These are phyloP conservation scores for Paratrypauchen microcephalus DNA, from an alignment of 2,797 vertebrate genomes.

Conservation along the genomic window DNA sequence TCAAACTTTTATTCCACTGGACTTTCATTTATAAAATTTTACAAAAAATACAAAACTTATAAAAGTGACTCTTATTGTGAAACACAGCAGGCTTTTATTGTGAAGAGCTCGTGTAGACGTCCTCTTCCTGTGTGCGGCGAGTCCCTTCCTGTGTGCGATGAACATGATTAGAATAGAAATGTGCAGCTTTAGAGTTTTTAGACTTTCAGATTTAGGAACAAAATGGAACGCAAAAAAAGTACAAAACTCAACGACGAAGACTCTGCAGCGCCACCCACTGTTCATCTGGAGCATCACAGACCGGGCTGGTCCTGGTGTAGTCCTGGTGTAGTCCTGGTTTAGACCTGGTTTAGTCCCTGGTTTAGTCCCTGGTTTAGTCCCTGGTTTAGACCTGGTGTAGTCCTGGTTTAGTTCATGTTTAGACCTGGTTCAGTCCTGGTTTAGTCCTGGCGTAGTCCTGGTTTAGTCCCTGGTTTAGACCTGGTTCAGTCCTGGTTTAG, in stretches of 20 bases:
- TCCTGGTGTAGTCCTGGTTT: no score
- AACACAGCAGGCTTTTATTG: neutral
- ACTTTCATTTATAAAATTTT: slow-evolving; percentile 1
- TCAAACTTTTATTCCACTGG: neutral
- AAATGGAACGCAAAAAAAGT: neutral
- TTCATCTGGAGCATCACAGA: neutral
- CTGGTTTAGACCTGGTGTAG: no score
- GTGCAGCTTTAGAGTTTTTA: neutral
- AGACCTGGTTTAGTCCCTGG: no score
- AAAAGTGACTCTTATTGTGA: neutral
- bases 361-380: no score
- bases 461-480: no score
- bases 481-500: neutral
- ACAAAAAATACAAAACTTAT: slow-evolving; percentile 3
- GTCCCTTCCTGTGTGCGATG: neutral
- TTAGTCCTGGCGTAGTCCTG: no score
- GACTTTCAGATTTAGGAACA: neutral
- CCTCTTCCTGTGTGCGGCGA: neutral
- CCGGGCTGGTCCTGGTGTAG: no score
- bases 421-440: neutral
- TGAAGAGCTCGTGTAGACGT: neutral
- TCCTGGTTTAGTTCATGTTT: no score
- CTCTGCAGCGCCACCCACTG: neutral
- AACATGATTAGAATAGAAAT: neutral
- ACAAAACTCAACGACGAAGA: neutral